These are phyloP conservation scores for Sterna hirundo DNA, from an alignment of 2,113 vertebrate species.

Conservation along the genomic window DNA sequence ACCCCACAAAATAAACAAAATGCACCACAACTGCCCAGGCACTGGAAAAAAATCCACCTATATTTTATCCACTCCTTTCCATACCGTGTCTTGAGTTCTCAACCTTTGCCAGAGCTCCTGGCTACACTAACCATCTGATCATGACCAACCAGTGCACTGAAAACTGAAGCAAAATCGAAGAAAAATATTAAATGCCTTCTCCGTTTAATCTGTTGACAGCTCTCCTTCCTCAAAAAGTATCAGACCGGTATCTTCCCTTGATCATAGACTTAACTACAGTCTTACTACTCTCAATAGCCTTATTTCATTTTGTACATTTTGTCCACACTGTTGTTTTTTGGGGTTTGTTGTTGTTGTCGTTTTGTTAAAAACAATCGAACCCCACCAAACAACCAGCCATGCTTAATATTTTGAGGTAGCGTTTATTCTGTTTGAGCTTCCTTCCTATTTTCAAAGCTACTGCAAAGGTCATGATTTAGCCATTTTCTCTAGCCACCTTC, in stretches of 20 bases:
- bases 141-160: not conserved
- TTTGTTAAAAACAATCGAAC: not conserved
- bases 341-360: not conserved
- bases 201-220: not conserved
- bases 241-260: not conserved
- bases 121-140: not conserved
- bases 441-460: not conserved
- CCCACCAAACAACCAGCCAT: not conserved
- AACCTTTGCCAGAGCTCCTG: not conserved
- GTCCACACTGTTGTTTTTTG: not conserved
- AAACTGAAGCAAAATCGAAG: not conserved
- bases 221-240: not conserved
- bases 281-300: not conserved
- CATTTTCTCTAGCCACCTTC: not conserved
- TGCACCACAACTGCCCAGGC: not conserved
- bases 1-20: not conserved
- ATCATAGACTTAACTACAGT: not conserved
- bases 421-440: not conserved
- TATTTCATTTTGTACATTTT: not conserved
- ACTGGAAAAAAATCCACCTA: not conserved
- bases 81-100: not conserved
- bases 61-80: not conserved
- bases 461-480: not conserved
- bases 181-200: not conserved
- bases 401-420: not conserved